Base-by-base conservation (phyloP, 2,888 invertebrate genomes). In the Campaea margaritaria region DNA sequence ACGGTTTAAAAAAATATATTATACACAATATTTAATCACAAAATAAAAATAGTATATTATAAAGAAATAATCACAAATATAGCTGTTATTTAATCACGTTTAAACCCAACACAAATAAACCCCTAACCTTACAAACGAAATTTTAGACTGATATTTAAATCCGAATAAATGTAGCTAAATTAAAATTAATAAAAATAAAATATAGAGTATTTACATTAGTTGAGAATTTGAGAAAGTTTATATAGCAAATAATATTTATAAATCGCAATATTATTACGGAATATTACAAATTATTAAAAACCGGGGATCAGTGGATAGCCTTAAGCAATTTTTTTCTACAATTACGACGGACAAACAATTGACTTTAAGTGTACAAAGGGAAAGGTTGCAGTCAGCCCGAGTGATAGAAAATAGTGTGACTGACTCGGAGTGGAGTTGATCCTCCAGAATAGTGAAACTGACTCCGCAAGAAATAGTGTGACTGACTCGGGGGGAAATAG, bases 191-290 rank as follows among this genome's bases (percentile, higher is more conserved):
- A 63, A 75, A 77, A 79, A 78, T 52, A 75, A 79, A 84, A 85
- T 78, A 89, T 82, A 91, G 88, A 81, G 87, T 91, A 92, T 92
- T 91, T 92, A 92, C 92, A 91, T 91, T 92, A 92, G 92, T 92
- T 92, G 91, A 91, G 68, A 75, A 89, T 91, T 92, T 92, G 88
- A 91, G 87, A 92, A 90, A 91, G 89, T 92, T 92, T 92, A 92
- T 91, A 81, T 76, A 72, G 76, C 76, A 75, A 80, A 76, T 75
- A 73, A 76, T 78, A 76, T 69, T 69, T 69, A 69, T 69, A 65
- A 77, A 78, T 72, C 66, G 76, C 79, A 80, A 82, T 79, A 81
- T 69, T 64, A 64, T 44, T 41, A 50, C 80, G 72, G 75, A 77
- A 76, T 67, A 80, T 72, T 81, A 85, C 81, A 87, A 89, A 86